Evolutionary conservation across 2,113 vertebrate genomes (phyloP).

Genomic region (Grantiella picta): DNA sequence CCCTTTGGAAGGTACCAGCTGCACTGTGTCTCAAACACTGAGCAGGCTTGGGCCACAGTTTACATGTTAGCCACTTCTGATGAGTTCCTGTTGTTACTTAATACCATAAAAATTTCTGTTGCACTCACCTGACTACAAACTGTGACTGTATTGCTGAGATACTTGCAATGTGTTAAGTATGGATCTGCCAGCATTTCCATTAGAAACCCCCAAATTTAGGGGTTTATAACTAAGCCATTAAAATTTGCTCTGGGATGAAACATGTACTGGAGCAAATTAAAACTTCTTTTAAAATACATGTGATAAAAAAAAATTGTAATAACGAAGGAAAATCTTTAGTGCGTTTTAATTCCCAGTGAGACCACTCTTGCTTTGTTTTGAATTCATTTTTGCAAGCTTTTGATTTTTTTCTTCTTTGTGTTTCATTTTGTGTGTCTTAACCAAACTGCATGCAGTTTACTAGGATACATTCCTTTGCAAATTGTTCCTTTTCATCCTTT

Average conservation of each 20-base stretch:
- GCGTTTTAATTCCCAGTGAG: background rate
- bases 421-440: constrained; percentile 1
- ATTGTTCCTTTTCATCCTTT: constrained; percentile 21
- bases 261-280: background rate
- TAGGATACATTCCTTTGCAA: background rate
- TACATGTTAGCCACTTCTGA: background rate
- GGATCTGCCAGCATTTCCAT: constrained; percentile 13
- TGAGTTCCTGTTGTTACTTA: background rate
- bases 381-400: constrained; percentile 33
- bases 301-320: background rate
- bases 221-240: constrained; percentile 13
- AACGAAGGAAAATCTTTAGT: background rate
- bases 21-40: background rate
- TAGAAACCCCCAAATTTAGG: constrained; percentile 10
- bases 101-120: background rate
- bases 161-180: background rate
- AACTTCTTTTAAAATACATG: background rate
- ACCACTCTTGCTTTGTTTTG: background rate
- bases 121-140: background rate
- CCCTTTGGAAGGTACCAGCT: background rate
- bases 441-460: constrained; percentile 21
- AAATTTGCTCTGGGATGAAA: constrained; percentile 16
- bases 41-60: background rate
- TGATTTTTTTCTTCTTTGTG: constrained; percentile 1
- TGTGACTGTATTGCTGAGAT: background rate